Percentiles rank a stretch among this genome's conserved stretches.
Conservation (phyloP, 2,888 invertebrate genomes). For the Volucella bombylans region DNA sequence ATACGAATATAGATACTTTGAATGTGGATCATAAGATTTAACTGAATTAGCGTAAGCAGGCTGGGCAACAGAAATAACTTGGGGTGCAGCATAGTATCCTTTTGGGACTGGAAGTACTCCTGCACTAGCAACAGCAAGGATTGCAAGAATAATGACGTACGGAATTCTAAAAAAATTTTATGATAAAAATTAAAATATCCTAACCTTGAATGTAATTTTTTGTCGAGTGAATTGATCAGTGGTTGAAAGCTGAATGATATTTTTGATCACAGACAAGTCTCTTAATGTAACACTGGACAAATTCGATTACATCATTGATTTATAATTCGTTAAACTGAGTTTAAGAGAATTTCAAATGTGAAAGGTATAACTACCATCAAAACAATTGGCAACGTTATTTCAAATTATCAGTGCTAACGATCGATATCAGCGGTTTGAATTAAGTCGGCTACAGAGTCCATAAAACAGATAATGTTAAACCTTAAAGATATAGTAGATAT, state of each 20-base stretch:
- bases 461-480: too few relatives aligned
- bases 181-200: neutral
- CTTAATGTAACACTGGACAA: neutral
- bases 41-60: conserved; percentile 49
- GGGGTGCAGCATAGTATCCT: conserved; percentile 23
- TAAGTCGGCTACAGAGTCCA: too few relatives aligned
- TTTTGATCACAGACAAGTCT: neutral
- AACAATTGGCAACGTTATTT: too few relatives aligned
- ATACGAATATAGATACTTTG: conserved; percentile 61
- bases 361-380: too few relatives aligned
- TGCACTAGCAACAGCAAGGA: conserved; percentile 54
- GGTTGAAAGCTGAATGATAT: conserved; percentile 25
- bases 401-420: too few relatives aligned
- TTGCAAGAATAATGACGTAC: conserved; percentile 58
- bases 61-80: conserved; percentile 42
- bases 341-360: too few relatives aligned
- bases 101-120: neutral
- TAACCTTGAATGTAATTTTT: conserved; percentile 61
- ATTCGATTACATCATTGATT: too few relatives aligned
- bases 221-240: neutral
- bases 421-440: too few relatives aligned
- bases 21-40: conserved; percentile 50
- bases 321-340: too few relatives aligned
- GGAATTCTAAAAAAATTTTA: neutral
- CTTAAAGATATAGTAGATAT: too few relatives aligned